Base-by-base conservation (phyloP, 2,797 vertebrate species). In the Semotilus atromaculatus region DNA sequence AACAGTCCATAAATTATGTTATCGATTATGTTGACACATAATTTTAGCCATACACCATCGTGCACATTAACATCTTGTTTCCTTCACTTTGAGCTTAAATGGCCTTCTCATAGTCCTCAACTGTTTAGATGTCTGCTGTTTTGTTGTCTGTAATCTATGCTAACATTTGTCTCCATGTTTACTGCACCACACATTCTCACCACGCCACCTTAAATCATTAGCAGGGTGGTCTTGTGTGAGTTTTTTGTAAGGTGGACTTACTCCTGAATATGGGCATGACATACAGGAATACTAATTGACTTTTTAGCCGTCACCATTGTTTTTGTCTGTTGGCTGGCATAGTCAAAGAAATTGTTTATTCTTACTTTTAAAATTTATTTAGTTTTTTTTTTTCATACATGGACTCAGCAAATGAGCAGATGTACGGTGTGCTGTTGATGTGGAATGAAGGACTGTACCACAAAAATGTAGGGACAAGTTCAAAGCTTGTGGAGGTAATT, bases 401-500 rank as follows among this genome's bases (percentile, higher is more conserved):
- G n/a, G 31, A 40, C n/a, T 51, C 48, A 29, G 88, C 88, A 81
- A 62, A 78, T 79, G 77, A 86, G 85, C 40, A 43, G 68, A 88
- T 62, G 84, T 85, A 89, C 90, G 81, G 85, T 23, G n/a, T 72
- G 26, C 43, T 68, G 29, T 80, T 76, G 55, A 36, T 72, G n/a
- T 60, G 51, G 80, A 70, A 75, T 85, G 83, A 80, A 74, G 58
- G 80, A 85, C 66, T 87, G 10, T 81, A 84, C 86, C 90, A 90
- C 92, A 90, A 87, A 92, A 93, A 92, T 88, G 79, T 83, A 78
- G 45, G 40, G 80, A 90, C 91, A 89, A 89, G 89, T 89, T 92
- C 91, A 94, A 94, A 94, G 90, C 88, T 87, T 79, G 89, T 92
- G 90, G 88, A 93, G 88, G 91, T 93, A 94, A 95, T 94, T 91